Conservation (phyloP, 1,140 invertebrate genomes). For the Cheumatopsyche charites region DNA sequence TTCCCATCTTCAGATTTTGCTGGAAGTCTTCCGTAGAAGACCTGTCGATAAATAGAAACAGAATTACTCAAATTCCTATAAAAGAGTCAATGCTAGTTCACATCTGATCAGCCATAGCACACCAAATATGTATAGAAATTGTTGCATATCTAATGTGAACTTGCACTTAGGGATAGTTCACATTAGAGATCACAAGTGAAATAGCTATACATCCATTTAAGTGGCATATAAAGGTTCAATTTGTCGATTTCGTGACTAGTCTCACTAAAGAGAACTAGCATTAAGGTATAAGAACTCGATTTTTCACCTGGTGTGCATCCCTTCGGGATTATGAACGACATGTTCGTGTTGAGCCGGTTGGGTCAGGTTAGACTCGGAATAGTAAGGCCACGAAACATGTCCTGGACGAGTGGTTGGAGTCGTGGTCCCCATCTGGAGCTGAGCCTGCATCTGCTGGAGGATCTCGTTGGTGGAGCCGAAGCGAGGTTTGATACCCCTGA, state of each 20-base stretch:
- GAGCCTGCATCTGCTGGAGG: slow-evolving; percentile 78
- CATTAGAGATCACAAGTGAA: no score
- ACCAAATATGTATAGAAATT: no score
- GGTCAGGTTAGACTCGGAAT: slow-evolving; percentile 64
- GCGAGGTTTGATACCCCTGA: slow-evolving; percentile 70
- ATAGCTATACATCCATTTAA: no score
- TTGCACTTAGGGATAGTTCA: no score
- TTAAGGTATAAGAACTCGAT: not conserved
- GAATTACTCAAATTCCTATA: no score
- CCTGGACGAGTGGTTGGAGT: slow-evolving; percentile 55
- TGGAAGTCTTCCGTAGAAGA: slow-evolving; percentile 43
- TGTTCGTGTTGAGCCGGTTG: slow-evolving; percentile 51
- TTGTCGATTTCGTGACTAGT: no score
- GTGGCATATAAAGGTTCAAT: no score
- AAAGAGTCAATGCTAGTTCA: no score
- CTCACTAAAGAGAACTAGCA: no score
- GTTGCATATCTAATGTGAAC: no score
- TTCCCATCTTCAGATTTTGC: slow-evolving; percentile 37
- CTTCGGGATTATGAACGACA: slow-evolving; percentile 25
- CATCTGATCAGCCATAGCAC: no score
- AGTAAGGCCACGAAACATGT: slow-evolving; percentile 68
- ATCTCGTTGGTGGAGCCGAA: slow-evolving; percentile 82
- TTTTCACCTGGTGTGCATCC: slow-evolving; percentile 35
- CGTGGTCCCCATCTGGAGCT: slow-evolving; percentile 64
- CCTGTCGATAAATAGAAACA: not conserved